Conservation (phyloP, 92 coral and sea anemone species). For the Bergia sp. region DNA sequence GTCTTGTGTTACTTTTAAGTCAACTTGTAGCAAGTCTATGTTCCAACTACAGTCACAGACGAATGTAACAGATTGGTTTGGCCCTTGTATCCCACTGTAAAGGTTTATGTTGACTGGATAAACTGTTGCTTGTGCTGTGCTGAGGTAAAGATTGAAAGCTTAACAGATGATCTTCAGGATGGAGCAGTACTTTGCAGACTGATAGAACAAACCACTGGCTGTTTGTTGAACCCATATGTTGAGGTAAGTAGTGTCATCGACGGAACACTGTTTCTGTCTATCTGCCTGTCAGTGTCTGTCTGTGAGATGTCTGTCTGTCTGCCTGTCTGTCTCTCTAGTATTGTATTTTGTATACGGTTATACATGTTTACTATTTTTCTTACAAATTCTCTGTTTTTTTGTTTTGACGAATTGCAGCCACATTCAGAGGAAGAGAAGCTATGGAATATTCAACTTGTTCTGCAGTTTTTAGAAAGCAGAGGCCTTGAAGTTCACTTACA, state of each 20-base stretch:
- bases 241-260: background rate
- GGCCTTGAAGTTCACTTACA: constrained; percentile 65
- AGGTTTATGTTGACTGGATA: constrained; percentile 84
- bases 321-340: too few relatives aligned
- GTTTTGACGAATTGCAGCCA: background rate
- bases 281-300: too few relatives aligned
- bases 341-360: too few relatives aligned
- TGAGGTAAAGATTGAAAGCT: constrained; percentile 44
- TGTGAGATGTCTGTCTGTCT: too few relatives aligned
- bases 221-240: constrained; percentile 8
- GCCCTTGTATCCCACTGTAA: background rate
- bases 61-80: background rate
- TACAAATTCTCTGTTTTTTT: background rate
- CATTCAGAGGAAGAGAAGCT: constrained; percentile 28
- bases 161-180: constrained; percentile 62
- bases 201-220: constrained; percentile 66
- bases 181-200: constrained; percentile 67
- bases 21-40: too few relatives aligned
- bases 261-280: too few relatives aligned
- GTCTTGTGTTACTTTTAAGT: too few relatives aligned
- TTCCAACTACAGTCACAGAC: too few relatives aligned
- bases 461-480: constrained; percentile 71
- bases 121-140: constrained; percentile 54
- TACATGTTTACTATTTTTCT: background rate
- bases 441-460: constrained; percentile 53